These are phyloP conservation scores for Catostylus mosaicus DNA, from an alignment of 30 jellyfish, hydroid and myxozoan species.

Conservation along the genomic window DNA sequence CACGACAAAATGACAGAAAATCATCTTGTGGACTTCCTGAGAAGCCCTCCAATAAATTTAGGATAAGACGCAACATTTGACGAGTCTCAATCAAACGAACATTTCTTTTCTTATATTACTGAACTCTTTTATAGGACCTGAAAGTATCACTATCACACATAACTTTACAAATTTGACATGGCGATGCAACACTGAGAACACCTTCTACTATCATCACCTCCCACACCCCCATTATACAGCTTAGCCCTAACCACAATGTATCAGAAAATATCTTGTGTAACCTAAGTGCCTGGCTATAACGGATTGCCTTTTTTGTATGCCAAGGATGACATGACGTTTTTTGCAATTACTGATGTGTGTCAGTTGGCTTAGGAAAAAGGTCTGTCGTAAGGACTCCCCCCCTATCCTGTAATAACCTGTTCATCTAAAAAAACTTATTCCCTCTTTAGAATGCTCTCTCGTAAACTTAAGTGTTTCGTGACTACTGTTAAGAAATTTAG, in stretches of 20 bases:
- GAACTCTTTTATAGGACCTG: background rate
- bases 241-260: slow-evolving; percentile 4
- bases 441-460: background rate
- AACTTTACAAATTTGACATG: slow-evolving; percentile 5
- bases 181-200: background rate
- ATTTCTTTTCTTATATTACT: no score
- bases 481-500: slow-evolving; percentile 7
- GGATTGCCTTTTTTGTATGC: background rate
- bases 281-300: background rate
- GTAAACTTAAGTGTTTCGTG: slow-evolving; percentile 21
- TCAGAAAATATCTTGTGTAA: background rate
- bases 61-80: background rate
- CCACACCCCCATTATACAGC: slow-evolving; percentile 2
- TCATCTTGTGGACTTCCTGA: background rate
- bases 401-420: no score
- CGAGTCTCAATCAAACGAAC: background rate
- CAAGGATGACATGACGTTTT: background rate
- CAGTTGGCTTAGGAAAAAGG: background rate
- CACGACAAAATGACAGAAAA: background rate
- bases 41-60: background rate
- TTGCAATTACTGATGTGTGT: background rate
- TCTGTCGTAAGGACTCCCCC: no score
- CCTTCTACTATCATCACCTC: background rate
- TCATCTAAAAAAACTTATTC: slow-evolving; percentile 13
- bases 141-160: background rate